Conservation (phyloP, 2,797 vertebrate genomes). For the Halcyon badia region DNA sequence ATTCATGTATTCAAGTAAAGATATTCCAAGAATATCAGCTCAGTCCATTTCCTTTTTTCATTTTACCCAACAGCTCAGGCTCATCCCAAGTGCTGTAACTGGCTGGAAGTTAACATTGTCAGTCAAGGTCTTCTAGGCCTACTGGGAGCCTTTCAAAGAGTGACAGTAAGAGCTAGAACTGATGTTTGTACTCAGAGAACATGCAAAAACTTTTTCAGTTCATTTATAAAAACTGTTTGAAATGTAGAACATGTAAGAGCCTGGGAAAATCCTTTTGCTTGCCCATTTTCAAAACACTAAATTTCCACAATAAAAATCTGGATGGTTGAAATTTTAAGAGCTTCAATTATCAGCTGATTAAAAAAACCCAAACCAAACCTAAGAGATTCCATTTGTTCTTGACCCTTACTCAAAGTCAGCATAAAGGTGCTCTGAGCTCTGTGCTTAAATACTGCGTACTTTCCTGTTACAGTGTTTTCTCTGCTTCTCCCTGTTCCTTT, state of each 20-base stretch:
- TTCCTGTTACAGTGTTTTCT: background rate
- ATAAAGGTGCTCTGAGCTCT: background rate
- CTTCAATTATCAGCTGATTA: background rate
- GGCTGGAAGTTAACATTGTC: background rate
- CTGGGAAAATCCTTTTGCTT: background rate
- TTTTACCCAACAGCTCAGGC: background rate
- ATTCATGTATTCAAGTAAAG: background rate
- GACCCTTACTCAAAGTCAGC: background rate
- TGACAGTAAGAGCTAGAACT: background rate
- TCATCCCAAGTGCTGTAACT: background rate
- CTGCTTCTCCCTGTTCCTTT: background rate
- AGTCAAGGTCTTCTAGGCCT: background rate
- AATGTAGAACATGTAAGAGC: background rate
- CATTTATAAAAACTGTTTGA: background rate
- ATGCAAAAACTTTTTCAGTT: background rate
- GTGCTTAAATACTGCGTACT: background rate
- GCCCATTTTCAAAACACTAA: background rate
- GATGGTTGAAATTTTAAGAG: background rate
- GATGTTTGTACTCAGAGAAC: background rate
- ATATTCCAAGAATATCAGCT: background rate
- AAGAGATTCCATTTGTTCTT: background rate
- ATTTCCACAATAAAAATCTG: background rate
- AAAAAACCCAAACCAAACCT: background rate
- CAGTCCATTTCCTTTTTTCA: background rate
- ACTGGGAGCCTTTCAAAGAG: background rate